Base-by-base conservation (phyloP, 2,113 vertebrate genomes). In the Lophura nycthemera region DNA sequence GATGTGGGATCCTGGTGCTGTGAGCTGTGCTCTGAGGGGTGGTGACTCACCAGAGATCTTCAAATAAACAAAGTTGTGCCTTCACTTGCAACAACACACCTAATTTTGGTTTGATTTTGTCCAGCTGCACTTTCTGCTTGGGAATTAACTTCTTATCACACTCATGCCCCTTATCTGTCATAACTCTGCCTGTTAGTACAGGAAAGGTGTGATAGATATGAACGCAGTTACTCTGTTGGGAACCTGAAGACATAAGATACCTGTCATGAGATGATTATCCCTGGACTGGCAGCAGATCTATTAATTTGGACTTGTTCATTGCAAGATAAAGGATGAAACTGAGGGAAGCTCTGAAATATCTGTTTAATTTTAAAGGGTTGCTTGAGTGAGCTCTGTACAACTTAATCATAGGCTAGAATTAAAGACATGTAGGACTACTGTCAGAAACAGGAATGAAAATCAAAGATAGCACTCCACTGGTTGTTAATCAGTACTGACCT, bases 41-140 rank as follows among this genome's bases (percentile, higher is more conserved):
- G 3, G 13, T 14, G 67, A 67, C 74, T 88, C 81, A 52, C n/a
- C 64, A 52, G 56, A 66, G 71, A 19, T 43, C 75, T 94, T 64
- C 91, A 76, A 93, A 80, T 89, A 86, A 94, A 86, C 42, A 29
- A 64, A 92, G 71, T 19, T 70, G 1, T 36, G 82, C 71, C 60
- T 95, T 88, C 19, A 29, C 16, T 82, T 91, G 83, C 74, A 30
- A 40, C 20, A 65, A 74, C 45, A 64, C 6, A 21, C 36, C n/a
- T 34, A 21, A 38, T 45, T 82, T 88, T 34, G 56, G 19, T 63
- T 14, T 3, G 4, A 40, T 90, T 81, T 77, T 72, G 78, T 57
- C 63, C n/a, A 32, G 24, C 30, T 80, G 65, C 11, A 16, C 78
- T 94, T 96, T 71, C 86, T 83, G 67, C 76, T 90, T 91, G 3